These are phyloP conservation scores for Bubo scandiacus DNA, from an alignment of 2,113 vertebrate genomes.

Conservation along the genomic window DNA sequence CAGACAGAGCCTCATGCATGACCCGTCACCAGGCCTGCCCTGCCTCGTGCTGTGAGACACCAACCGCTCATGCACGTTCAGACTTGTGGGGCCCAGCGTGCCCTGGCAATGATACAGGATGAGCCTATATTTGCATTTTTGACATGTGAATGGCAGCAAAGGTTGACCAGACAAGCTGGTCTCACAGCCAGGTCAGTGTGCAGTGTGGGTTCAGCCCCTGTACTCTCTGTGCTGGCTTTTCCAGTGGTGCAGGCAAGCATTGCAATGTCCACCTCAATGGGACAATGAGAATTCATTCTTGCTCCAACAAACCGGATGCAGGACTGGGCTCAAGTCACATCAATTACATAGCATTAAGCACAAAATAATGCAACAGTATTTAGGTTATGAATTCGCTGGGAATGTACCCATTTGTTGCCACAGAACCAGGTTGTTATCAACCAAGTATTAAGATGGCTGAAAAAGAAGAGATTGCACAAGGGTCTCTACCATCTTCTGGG, in stretches of 20 bases:
- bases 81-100: rapidly evolving
- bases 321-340: not conserved
- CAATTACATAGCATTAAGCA: not conserved
- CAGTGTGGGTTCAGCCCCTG: not conserved
- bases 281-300: not conserved
- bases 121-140: not conserved
- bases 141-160: not conserved
- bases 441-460: not conserved
- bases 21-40: not conserved
- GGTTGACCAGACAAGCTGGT: not conserved
- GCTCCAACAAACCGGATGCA: not conserved
- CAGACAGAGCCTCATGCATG: rapidly evolving
- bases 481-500: not conserved
- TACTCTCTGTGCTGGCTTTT: not conserved
- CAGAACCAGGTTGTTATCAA: not conserved
- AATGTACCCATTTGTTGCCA: not conserved
- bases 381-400: not conserved
- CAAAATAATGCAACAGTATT: not conserved
- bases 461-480: not conserved
- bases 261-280: not conserved
- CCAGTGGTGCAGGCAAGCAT: not conserved
- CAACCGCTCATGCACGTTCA: not conserved
- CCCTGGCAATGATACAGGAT: not conserved
- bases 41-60: not conserved
- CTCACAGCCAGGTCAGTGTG: rapidly evolving